Evolutionary conservation across 2,113 vertebrate species (phyloP).

Genomic region (Lasiurus borealis): DNA sequence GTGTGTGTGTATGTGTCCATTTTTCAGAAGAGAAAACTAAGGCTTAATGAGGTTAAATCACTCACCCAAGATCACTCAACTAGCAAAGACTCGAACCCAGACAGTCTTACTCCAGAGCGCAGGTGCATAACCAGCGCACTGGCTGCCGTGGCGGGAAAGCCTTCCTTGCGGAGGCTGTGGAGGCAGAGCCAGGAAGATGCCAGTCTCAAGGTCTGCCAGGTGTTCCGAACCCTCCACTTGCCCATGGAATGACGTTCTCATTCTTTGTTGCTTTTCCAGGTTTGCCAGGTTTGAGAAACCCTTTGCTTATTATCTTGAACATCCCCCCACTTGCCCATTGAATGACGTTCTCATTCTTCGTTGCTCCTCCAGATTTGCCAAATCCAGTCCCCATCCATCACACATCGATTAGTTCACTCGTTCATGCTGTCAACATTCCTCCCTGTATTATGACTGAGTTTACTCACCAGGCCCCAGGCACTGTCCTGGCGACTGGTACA

Average conservation of each 20-base stretch:
- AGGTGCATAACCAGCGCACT: too few species aligned
- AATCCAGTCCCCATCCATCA: neutral
- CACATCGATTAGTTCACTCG: neutral
- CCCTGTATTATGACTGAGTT: neutral
- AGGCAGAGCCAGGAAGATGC: neutral
- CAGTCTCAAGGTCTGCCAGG: neutral
- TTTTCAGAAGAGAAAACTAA: constrained; percentile 62
- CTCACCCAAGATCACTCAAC: neutral
- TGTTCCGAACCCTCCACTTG: neutral
- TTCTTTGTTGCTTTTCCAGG: too few species aligned
- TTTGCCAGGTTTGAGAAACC: too few species aligned
- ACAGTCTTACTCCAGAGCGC: neutral
- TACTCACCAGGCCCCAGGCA: neutral
- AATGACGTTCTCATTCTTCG: neutral
- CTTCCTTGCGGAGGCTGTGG: neutral
- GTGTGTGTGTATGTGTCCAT: too few species aligned
- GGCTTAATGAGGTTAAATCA: neutral
- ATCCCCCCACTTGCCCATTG: too few species aligned
- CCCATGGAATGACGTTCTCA: too few species aligned
- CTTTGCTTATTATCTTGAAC: too few species aligned
- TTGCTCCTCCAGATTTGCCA: neutral
- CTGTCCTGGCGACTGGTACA: neutral
- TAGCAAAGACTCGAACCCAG: neutral
- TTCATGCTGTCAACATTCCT: neutral
- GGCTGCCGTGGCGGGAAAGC: too few species aligned